Conservation (phyloP, 2,888 invertebrate genomes). For the Agonum fuliginosum region DNA sequence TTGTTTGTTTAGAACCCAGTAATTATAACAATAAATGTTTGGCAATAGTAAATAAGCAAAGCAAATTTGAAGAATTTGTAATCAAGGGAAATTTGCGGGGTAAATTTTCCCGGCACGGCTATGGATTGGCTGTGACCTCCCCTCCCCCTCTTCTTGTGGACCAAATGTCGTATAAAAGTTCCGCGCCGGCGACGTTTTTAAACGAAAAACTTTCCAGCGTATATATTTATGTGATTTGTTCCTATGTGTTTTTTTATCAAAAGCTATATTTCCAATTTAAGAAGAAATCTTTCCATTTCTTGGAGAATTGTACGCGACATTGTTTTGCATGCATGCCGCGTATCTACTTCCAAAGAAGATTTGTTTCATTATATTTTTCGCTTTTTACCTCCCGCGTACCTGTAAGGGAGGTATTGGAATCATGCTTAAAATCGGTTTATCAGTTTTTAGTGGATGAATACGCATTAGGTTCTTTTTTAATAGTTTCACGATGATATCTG, state of each 20-base stretch:
- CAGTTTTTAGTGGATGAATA: not conserved
- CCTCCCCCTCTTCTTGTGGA: not conserved
- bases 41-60: too few species aligned
- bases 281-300: slow-evolving; percentile 58
- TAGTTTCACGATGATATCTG: too few species aligned
- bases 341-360: slow-evolving; percentile 42
- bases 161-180: slow-evolving; percentile 58
- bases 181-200: slow-evolving; percentile 51
- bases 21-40: too few species aligned
- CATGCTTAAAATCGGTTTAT: too few species aligned
- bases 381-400: slow-evolving; percentile 33
- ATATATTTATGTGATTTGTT: slow-evolving; percentile 60
- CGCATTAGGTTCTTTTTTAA: too few species aligned
- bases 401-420: too few species aligned
- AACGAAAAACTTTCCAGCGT: slow-evolving; percentile 59
- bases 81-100: too few species aligned
- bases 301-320: slow-evolving; percentile 36
- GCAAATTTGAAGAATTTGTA: too few species aligned
- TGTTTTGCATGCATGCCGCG: slow-evolving; percentile 54
- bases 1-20: too few species aligned
- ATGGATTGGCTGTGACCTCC: slow-evolving; percentile 7
- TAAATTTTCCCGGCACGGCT: not conserved
- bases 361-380: slow-evolving; percentile 55
- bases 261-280: slow-evolving; percentile 59
- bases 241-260: slow-evolving; percentile 59